A percentile compares a stretch with the other conserved stretches of the same genome.
Evolutionary conservation across 2,113 vertebrate genomes (phyloP).

Genomic region (Craseonycteris thonglongyai): DNA sequence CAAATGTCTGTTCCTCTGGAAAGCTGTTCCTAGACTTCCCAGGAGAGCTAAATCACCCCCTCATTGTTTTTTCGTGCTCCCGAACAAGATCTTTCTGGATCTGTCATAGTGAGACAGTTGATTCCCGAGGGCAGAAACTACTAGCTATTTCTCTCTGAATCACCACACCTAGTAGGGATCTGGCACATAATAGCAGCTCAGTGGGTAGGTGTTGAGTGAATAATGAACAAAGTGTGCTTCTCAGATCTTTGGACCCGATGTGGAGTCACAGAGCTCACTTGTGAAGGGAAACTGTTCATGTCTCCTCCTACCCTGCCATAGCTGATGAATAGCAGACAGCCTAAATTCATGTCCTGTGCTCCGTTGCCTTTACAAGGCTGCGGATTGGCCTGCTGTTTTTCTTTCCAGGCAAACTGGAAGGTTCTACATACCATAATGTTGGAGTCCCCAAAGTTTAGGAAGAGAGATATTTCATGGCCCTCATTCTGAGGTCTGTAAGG

Average conservation of each 20-base stretch:
- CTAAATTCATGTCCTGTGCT: slow-evolving; percentile 56
- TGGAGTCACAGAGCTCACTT: neutral
- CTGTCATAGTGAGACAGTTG: neutral
- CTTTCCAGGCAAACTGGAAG: neutral
- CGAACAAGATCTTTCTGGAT: neutral
- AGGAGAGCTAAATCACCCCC: neutral
- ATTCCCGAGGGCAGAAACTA: neutral
- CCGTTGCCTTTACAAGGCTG: slow-evolving; percentile 5
- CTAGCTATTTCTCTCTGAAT: neutral
- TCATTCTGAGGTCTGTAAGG: slow-evolving; percentile 55
- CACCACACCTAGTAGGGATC: neutral
- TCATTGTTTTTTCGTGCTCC: neutral
- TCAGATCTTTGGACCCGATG: neutral
- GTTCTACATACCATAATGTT: slow-evolving; percentile 38
- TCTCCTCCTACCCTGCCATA: neutral
- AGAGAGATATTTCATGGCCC: slow-evolving; percentile 63
- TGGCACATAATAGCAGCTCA: neutral
- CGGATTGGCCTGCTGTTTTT: slow-evolving; percentile 48
- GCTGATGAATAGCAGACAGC: slow-evolving; percentile 38
- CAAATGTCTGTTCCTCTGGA: neutral
- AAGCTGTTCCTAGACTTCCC: neutral
- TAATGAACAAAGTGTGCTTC: neutral
- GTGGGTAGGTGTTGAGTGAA: neutral
- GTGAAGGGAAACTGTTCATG: neutral
- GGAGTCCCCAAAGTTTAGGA: slow-evolving; percentile 57